Conservation (phyloP, 2,113 vertebrate species). For the Plectropomus leopardus region DNA sequence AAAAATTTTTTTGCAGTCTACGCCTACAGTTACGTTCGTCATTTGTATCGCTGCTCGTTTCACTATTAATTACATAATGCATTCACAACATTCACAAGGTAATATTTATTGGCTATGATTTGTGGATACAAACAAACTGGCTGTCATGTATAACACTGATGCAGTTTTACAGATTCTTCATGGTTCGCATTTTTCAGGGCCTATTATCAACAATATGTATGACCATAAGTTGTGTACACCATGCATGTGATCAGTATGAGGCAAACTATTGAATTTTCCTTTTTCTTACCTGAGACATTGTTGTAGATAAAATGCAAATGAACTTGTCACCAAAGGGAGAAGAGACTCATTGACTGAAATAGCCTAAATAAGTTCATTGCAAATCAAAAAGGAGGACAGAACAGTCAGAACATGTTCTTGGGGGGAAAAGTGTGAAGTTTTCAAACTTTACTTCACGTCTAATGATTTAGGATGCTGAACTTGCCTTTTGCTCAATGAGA, state of each 20-base stretch:
- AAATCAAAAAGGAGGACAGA: not conserved
- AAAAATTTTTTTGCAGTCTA: not conserved
- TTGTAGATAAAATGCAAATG: not conserved
- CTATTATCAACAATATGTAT: not conserved
- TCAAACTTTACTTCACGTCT: not conserved
- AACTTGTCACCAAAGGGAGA: not conserved
- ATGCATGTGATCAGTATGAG: not conserved
- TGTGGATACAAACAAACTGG: not conserved
- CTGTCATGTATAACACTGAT: not conserved
- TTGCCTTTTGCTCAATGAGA: not conserved
- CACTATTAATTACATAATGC: not conserved
- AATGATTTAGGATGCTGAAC: not conserved
- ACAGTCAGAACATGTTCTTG: not conserved
- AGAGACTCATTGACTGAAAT: not conserved
- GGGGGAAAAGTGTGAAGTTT: not conserved
- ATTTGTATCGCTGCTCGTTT: not conserved
- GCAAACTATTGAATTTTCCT: not conserved
- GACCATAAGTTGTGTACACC: not conserved
- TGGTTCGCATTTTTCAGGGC: not conserved
- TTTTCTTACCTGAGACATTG: not conserved
- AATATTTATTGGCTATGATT: not conserved
- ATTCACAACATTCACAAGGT: not conserved
- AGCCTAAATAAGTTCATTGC: not conserved
- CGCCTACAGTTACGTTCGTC: not conserved
- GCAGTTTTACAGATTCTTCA: not conserved